phyloP scores from a whole-genome alignment of 2,888 invertebrate species.

The Aporophyla nigra region DNA sequence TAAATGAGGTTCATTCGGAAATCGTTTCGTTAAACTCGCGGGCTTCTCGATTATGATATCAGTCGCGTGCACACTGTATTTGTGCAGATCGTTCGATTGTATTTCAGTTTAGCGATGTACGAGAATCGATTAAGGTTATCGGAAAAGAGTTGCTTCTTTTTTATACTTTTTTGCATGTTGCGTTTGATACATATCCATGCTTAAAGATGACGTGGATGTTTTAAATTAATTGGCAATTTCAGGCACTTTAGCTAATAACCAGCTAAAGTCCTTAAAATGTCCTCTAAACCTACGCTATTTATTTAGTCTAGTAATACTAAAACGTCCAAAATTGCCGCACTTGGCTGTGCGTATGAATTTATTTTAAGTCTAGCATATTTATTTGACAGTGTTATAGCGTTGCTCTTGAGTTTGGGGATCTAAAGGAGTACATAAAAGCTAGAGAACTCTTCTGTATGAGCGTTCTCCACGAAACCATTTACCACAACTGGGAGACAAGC shows the following conservation, averaged over 20 bases:
- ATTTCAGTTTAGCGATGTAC: constrained; percentile 11
- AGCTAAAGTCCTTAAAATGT: constrained; percentile 27
- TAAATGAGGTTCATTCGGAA: constrained; percentile 45
- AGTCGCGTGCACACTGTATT: constrained; percentile 37
- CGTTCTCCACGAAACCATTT: constrained; percentile 74
- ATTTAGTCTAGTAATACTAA: constrained; percentile 29
- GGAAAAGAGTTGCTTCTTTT: constrained; percentile 7
- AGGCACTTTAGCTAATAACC: neutral
- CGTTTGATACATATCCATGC: neutral
- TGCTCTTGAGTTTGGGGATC: constrained; percentile 62
- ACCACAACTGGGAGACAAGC: constrained; percentile 70
- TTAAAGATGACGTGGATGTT: neutral
- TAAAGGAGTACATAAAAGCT: constrained; percentile 66
- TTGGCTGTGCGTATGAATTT: constrained; percentile 41
- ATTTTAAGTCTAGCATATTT: constrained; percentile 48
- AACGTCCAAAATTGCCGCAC: constrained; percentile 36
- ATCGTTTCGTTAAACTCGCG: constrained; percentile 43
- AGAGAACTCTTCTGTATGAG: constrained; percentile 70
- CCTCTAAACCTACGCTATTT: constrained; percentile 1
- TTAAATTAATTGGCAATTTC: neutral
- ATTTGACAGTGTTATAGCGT: constrained; percentile 49
- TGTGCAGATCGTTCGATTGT: constrained; percentile 34
- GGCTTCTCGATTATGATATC: constrained; percentile 46
- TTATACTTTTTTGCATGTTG: neutral
- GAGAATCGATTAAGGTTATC: constrained; percentile 26